Base-by-base conservation (phyloP, 2,797 vertebrate species). In the Furcifer pardalis region DNA sequence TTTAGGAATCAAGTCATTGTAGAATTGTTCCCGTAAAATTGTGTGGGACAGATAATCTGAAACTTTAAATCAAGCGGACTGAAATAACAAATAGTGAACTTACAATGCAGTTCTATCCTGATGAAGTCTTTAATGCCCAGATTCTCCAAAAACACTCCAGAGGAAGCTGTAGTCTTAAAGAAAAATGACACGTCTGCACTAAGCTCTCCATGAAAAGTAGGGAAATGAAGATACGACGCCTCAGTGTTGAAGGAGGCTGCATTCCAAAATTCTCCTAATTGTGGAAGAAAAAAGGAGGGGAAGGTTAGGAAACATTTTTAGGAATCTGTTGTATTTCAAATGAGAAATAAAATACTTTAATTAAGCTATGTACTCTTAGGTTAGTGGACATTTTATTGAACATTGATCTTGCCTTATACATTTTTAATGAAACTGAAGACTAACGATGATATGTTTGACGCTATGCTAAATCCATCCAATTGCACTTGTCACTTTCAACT, bases 71-170 rank as follows among this genome's bases (percentile, higher is more conserved):
- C n/a, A 82, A 77, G 19, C 7, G 5, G 17, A 71, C 32, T 25
- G 23, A 81, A 60, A 40, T 17, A 46, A 44, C 30, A 25, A 62
- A 71, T 60, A 81, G 37, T 5, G 52, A 49, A 98, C 98, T 98
- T 94, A 99, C 98, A 97, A 91, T 95, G 94, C 68, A 99, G 96
- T 78, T 99, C 97, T 87, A 99, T 97, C 69, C 98, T 96, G 89
- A 99, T 98, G 92, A 98, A 99, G 90, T 99, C 98, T 79, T 97
- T 98, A 94, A 99, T 98, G 91, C 98, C 98, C 88, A 99, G 78
- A 92, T 98, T 99, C 94, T 99, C 98, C 94, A 99, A 94, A 96
- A 99, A 98, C 30, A 99, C 95, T 27, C 98, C 98, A 0, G 98
- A 98, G 2, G 96, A 96, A 49, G 97, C 97, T 49, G 95, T 96